These are phyloP conservation scores for Pararge aegeria DNA, from an alignment of 1,140 invertebrate genomes.

Conservation along the genomic window DNA sequence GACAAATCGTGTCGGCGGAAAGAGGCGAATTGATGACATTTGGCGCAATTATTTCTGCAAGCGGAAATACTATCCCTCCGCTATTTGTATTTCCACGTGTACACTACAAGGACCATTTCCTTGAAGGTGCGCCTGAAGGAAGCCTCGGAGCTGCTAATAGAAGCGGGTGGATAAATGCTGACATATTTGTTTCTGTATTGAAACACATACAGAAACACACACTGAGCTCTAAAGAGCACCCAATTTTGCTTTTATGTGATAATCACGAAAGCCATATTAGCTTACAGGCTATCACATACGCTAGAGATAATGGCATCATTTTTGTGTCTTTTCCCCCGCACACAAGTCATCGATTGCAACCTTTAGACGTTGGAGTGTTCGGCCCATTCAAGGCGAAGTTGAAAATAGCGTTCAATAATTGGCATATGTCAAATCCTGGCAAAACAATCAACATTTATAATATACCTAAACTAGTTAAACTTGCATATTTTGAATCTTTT, in stretches of 20 bases:
- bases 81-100: background rate
- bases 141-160: background rate
- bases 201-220: background rate
- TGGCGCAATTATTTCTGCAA: background rate
- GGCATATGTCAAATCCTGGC: too few relatives aligned
- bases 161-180: background rate
- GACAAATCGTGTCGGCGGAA: background rate
- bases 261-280: background rate
- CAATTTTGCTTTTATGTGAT: background rate
- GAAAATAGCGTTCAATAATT: too few relatives aligned
- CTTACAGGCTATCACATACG: background rate
- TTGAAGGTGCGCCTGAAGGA: background rate
- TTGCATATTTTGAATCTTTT: too few relatives aligned
- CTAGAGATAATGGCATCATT: background rate
- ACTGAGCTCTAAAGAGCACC: background rate
- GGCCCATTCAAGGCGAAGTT: background rate
- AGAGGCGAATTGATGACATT: background rate
- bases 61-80: background rate
- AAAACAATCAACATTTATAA: too few relatives aligned
- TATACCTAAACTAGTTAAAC: too few relatives aligned
- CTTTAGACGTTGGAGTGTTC: background rate
- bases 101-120: background rate
- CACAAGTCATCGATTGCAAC: background rate
- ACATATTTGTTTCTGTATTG: background rate
- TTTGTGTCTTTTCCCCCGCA: background rate